Percentiles rank a stretch among this genome's conserved stretches.
Conservation (phyloP, 2,797 vertebrate species). For the Macrochelys suwanniensis region DNA sequence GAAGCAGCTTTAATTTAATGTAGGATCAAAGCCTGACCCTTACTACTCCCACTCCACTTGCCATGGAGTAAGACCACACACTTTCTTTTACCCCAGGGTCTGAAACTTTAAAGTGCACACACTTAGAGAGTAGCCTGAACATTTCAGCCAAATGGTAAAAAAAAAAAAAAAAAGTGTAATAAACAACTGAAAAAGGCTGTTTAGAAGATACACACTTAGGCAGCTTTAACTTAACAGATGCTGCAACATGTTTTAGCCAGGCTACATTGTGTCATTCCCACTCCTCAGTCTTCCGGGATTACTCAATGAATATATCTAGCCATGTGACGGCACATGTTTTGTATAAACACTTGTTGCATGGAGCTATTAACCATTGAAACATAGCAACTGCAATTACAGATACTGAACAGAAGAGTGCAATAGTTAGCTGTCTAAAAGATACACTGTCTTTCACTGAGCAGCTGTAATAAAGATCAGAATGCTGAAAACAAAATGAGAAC, state of each 20-base stretch:
- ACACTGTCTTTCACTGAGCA: background rate
- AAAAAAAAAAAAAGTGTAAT: background rate
- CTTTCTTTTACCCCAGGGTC: background rate
- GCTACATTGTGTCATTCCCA: background rate
- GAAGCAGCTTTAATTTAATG: background rate
- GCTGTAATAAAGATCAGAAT: rapidly evolving
- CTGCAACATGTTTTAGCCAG: background rate
- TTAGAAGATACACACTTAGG: background rate
- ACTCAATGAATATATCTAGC: too few species aligned
- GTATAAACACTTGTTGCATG: background rate
- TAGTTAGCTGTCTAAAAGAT: background rate
- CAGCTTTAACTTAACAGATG: background rate
- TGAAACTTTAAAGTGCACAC: background rate
- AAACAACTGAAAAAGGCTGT: background rate
- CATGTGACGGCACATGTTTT: background rate
- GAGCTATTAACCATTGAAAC: background rate
- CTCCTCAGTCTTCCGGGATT: background rate
- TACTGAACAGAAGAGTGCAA: slow-evolving; percentile 11
- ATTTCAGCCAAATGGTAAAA: background rate
- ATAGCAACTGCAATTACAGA: background rate
- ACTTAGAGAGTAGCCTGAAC: background rate
- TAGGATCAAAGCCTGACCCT: background rate
- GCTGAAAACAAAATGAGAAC: rapidly evolving
- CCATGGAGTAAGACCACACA: background rate
- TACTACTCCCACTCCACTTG: too few species aligned